Base-by-base conservation (phyloP, 2,888 invertebrate species). In the Aphidoletes aphidimyza region DNA sequence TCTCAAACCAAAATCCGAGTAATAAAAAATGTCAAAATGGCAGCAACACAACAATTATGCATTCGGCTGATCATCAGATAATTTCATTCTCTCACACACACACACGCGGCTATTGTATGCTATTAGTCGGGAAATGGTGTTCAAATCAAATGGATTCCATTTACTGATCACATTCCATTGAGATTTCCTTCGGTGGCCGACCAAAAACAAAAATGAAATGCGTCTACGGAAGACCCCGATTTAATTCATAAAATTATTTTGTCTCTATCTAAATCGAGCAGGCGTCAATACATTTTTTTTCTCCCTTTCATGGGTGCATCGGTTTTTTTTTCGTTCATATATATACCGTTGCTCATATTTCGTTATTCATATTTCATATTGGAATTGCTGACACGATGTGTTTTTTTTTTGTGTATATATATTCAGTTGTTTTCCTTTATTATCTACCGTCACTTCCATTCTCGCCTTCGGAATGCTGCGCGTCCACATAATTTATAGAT, bases 191-290 rank as follows among this genome's bases (percentile, higher is more conserved):
- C 30, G 14, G 34, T 69, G 69, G 34, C 69, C 69, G 34, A 69
- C 30, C 30, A 42, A 81, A 81, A 37, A 8, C 14, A 14, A 17
- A 69, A 34, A 34, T 69, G 36, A 36, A n/a, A 69, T 69, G 30
- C 69, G 34, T n/a, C 22, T 2, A 22, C 22, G 9, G 81, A 81
- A n/a, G 81, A 37, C 22, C 19, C 81, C 81, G 37, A 81, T 81
- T 81, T 81, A 37, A 81, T 81, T 81, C 81, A 81, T 81, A 17
- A 81, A 81, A 81, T 81, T 81, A 81, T 81, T 81, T 81, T 81
- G 81, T 81, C 81, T 81, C 81, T 81, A 37, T 81, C 81, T 37
- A 37, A 81, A 81, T 37, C 81, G 81, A 81, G 37, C 81, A 22
- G 81, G 81, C 81, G 81, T 81, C 81, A 81, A 81, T 37, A 37